Conservation (phyloP, 1,140 invertebrate genomes). For the Camponotus pennsylvanicus region DNA sequence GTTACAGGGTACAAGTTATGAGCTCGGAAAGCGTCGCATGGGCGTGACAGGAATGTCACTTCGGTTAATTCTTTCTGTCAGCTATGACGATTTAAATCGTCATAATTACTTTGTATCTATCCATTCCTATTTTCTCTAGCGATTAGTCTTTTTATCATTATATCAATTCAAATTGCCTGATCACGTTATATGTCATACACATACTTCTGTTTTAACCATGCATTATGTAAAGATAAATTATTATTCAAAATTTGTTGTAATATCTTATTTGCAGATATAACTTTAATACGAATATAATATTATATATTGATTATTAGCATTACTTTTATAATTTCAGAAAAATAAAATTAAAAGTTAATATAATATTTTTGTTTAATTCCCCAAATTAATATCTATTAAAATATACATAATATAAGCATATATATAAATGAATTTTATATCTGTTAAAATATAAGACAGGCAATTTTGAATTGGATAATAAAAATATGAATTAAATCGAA, state of each 20-base stretch:
- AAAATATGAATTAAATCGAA: neutral
- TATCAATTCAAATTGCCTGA: neutral
- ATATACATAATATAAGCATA: neutral
- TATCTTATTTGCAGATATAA: neutral
- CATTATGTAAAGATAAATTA: neutral
- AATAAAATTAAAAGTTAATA: neutral
- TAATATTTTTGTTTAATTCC: neutral
- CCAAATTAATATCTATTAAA: neutral
- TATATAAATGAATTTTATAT: neutral
- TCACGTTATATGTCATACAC: no score
- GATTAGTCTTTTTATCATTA: slow-evolving; percentile 21
- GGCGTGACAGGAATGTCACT: slow-evolving; percentile 71
- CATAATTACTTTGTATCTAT: slow-evolving; percentile 35
- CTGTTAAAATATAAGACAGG: neutral
- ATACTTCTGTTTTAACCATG: neutral
- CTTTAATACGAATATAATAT: neutral
- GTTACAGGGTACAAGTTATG: slow-evolving; percentile 75
- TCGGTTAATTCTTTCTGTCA: slow-evolving; percentile 78
- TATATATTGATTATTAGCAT: neutral
- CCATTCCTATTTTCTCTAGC: slow-evolving; percentile 1
- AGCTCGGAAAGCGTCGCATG: slow-evolving; percentile 56
- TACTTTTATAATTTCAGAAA: neutral
- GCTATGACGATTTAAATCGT: slow-evolving; percentile 41
- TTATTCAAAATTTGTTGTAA: neutral
- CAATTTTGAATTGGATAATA: neutral